Percentiles rank a stretch among this genome's conserved stretches.
phyloP scores from a whole-genome alignment of 2,797 vertebrate species.

The Pipistrellus pygmaeus region DNA sequence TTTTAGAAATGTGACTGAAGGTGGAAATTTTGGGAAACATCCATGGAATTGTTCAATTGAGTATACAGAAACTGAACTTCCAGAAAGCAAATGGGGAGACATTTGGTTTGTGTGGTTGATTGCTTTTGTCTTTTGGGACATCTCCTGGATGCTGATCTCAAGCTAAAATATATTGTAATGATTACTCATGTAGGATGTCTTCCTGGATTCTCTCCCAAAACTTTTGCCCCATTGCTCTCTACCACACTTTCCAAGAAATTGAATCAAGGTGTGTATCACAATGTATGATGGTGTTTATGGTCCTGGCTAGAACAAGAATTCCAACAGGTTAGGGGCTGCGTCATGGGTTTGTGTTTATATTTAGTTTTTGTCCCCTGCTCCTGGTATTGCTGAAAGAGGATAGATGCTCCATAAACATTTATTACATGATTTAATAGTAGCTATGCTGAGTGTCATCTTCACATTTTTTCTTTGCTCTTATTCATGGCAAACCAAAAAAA shows the following conservation, averaged over 20 bases:
- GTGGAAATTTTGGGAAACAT: not conserved
- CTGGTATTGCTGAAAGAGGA: not conserved
- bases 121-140: not conserved
- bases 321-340: not conserved
- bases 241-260: slow-evolving; percentile 4
- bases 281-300: not conserved
- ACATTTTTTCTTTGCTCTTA: not conserved
- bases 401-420: not conserved
- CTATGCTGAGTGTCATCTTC: not conserved
- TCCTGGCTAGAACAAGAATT: not conserved
- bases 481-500: slow-evolving; percentile 22
- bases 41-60: not conserved
- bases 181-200: slow-evolving; percentile 19
- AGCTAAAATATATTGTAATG: not conserved
- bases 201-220: not conserved
- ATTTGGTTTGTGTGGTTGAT: not conserved
- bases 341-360: too few species aligned
- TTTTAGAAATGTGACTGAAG: not conserved
- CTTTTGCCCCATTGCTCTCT: not conserved
- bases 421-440: slow-evolving; percentile 1
- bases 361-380: not conserved
- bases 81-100: not conserved
- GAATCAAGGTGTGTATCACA: not conserved
- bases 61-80: not conserved
- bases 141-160: not conserved